Base-by-base conservation (phyloP, 2,888 invertebrate genomes). In the Cheilosia variabilis region DNA sequence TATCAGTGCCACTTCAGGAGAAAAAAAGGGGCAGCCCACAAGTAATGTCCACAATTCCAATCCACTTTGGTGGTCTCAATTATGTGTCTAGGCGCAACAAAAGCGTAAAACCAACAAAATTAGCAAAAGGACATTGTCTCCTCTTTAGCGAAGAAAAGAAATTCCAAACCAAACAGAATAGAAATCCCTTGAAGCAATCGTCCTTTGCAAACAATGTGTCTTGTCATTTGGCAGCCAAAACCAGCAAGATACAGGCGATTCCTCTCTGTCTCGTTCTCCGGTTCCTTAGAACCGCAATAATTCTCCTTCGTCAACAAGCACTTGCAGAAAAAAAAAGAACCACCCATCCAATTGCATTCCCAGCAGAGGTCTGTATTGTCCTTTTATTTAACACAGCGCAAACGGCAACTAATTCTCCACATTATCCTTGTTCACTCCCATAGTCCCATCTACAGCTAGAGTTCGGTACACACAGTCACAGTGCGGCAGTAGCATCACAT, bases 371-470 rank as follows among this genome's bases (percentile, higher is more conserved):
- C 60, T 73, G n/a, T 69, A 43, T 72, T 65, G 71, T 77, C 62
- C 73, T 68, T 72, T 60, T 78, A 60, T 78, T 45, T 58, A 65
- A 41, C 47, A 47, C 43, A 68, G 60, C 37, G 31, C 62, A 77
- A 78, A 68, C 60, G 53, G 73, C 60, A 84, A 84, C 79, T 84
- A 84, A 84, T 84, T 80, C 80, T 80, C 50, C 65, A 80, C 75
- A 84, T 86, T 81, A 81, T 76, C 86, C 68, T 72, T 66, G 76
- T 81, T 86, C 86, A 86, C 86, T 86, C 86, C 86, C 68, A 27
- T 27, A 6, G 53, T 72, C 17, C 34, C 27, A 27, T 27, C 27
- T 27, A 4, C 19, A 31, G 45, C 27, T 37, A 73, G 10, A 41
- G 19, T 1, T 9, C 13, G 13, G 6, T 10, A 50, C 4, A 52